Conservation (phyloP, 2,888 invertebrate genomes). For the Napeogenes inachia region DNA sequence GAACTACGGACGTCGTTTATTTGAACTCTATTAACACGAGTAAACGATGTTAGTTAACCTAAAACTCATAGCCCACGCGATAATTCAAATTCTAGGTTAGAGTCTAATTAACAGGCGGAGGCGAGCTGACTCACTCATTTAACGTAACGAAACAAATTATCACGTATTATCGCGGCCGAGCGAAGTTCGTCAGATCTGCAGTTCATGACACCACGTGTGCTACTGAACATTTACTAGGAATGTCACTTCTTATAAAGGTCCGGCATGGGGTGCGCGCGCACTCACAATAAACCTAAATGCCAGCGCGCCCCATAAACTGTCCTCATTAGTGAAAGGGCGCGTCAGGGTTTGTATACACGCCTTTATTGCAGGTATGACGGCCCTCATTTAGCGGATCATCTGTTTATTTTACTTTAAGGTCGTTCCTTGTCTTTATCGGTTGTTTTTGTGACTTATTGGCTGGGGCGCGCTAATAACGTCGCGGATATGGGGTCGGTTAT, state of each 20-base stretch:
- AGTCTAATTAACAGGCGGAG: constrained; percentile 60
- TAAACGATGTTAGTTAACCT: constrained; percentile 41
- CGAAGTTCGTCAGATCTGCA: constrained; percentile 35
- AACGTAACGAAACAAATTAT: constrained; percentile 56
- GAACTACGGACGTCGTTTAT: constrained; percentile 31
- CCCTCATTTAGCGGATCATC: constrained; percentile 66
- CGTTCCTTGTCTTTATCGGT: constrained; percentile 64
- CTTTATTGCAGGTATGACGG: constrained; percentile 63
- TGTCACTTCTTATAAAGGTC: constrained; percentile 61
- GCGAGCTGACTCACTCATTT: constrained; percentile 64
- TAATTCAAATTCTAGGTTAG: constrained; percentile 64
- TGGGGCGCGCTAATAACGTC: constrained; percentile 23
- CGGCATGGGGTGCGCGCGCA: constrained; percentile 70
- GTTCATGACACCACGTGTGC: constrained; percentile 46
- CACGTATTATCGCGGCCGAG: constrained; percentile 49
- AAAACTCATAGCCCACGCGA: constrained; percentile 42
- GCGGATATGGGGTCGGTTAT: constrained; percentile 48
- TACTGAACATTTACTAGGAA: constrained; percentile 50
- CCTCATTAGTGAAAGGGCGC: constrained; percentile 74
- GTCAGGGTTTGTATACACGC: constrained; percentile 58
- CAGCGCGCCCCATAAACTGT: constrained; percentile 67
- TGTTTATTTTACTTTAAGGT: constrained; percentile 71
- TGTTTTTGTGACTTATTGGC: constrained; percentile 52
- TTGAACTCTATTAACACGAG: constrained; percentile 44
- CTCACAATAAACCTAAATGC: constrained; percentile 67